Conservation (phyloP, 2,888 invertebrate genomes). For the Drosophila antonietae region DNA sequence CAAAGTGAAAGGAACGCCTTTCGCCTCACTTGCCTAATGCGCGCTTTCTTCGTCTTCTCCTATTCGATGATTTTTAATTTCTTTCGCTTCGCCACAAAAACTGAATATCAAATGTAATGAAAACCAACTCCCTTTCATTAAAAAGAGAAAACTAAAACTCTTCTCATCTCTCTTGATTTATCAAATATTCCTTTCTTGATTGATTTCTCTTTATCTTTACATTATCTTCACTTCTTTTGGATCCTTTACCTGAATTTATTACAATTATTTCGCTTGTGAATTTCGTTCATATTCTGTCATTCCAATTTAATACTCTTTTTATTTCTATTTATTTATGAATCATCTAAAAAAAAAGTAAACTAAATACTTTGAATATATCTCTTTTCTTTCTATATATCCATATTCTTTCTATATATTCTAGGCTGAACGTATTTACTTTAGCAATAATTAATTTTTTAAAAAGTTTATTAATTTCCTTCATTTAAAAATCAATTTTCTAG, state of each 20-base stretch:
- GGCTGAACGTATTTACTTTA: no score
- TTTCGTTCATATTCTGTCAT: no score
- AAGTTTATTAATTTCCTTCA: neutral
- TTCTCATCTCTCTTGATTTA: neutral
- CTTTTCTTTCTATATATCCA: no score
- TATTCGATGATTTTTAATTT: neutral
- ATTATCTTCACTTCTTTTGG: neutral
- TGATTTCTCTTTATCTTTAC: constrained; percentile 4
- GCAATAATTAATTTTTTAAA: no score
- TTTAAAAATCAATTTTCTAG: neutral
- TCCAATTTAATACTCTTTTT: neutral
- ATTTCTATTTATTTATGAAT: no score
- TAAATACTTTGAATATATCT: no score
- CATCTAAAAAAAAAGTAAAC: no score
- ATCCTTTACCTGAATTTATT: neutral
- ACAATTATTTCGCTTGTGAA: neutral
- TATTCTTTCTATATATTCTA: no score
- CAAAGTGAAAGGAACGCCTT: constrained; percentile 4
- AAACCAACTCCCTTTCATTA: neutral
- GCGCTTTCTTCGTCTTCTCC: neutral
- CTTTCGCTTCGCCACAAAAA: neutral
- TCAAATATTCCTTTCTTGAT: neutral
- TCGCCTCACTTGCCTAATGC: neutral
- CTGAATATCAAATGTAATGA: neutral
- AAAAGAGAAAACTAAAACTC: neutral